These are phyloP conservation scores for Pristionchus entomophagus DNA, from an alignment of 2,888 invertebrate species.

Conservation along the genomic window DNA sequence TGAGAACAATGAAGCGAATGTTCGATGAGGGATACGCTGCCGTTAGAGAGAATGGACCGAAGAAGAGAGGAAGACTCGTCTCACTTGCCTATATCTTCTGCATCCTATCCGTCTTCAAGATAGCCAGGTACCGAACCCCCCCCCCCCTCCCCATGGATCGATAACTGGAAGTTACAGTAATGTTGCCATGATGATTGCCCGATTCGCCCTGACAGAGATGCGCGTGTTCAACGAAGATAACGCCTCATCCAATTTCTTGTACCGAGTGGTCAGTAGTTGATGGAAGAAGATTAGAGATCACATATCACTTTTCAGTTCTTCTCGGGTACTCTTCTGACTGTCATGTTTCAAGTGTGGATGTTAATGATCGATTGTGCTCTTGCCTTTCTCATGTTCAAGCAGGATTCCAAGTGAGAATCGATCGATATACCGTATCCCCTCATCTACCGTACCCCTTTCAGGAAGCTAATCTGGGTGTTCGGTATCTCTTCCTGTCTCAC, in stretches of 20 bases:
- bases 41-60: not conserved
- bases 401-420: not conserved
- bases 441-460: not conserved
- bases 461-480: not conserved
- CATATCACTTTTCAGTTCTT: not conserved
- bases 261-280: not conserved
- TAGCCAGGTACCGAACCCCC: not conserved
- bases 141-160: not conserved
- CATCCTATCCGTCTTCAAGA: slow-evolving; percentile 1
- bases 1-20: slow-evolving; percentile 31
- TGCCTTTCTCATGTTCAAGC: slow-evolving; percentile 4
- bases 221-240: not conserved
- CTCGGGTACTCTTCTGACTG: not conserved
- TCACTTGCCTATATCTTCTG: not conserved
- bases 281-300: not conserved
- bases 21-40: slow-evolving; percentile 26
- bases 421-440: not conserved
- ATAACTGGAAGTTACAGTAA: too few relatives aligned
- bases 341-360: not conserved
- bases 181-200: not conserved
- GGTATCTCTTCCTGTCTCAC: slow-evolving; percentile 17
- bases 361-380: not conserved
- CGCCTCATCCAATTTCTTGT: not conserved
- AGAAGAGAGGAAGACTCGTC: not conserved
- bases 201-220: not conserved